Evolutionary conservation across 1,140 invertebrate species (phyloP).

Genomic region (Laupala kohalensis): DNA sequence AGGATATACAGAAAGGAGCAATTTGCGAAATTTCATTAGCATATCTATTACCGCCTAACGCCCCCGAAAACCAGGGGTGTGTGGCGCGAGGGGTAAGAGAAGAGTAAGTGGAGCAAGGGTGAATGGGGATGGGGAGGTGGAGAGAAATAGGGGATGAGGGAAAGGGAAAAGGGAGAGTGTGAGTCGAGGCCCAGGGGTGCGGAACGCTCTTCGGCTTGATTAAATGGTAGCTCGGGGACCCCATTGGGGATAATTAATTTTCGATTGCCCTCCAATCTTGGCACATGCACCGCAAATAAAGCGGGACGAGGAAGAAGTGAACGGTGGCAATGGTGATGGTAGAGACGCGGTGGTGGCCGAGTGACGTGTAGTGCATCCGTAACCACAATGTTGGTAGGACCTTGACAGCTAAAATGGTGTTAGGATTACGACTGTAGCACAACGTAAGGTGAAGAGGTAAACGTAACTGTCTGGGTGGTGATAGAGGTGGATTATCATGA

Average conservation of each 20-base stretch:
- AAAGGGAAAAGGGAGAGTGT: not conserved
- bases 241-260: constrained; percentile 22
- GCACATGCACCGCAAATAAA: constrained; percentile 20
- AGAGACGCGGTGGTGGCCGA: not conserved
- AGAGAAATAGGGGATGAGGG: not conserved
- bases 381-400: no score
- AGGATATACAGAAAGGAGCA: constrained; percentile 13
- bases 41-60: constrained; percentile 20
- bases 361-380: no score
- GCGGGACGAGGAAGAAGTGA: not conserved
- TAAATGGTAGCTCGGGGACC: constrained; percentile 16
- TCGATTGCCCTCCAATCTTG: constrained; percentile 21
- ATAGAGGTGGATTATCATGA: no score
- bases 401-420: no score
- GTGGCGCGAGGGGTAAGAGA: not conserved
- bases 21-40: constrained; percentile 23
- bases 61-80: not conserved
- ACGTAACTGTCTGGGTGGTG: no score
- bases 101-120: not conserved
- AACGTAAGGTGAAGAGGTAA: no score
- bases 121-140: not conserved
- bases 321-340: not conserved
- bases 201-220: constrained; percentile 14
- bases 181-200: not conserved
- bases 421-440: no score